A percentile compares a stretch with the other conserved stretches of the same genome.
Conservation (phyloP, 1,140 invertebrate genomes). For the Uloborus diversus region DNA sequence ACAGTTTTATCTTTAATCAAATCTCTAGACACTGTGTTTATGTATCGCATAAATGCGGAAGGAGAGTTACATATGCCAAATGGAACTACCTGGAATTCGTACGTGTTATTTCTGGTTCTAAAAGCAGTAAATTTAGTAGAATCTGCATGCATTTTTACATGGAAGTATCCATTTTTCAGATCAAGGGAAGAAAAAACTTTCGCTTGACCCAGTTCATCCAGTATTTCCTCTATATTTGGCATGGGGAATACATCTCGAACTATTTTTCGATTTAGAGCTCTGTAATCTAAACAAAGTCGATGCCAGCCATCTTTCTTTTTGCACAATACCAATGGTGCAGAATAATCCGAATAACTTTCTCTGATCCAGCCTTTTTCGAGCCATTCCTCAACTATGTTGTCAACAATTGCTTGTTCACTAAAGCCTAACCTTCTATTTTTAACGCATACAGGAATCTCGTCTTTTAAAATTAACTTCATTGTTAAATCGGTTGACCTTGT, state of each 20-base stretch:
- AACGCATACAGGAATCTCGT: not conserved
- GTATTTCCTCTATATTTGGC: conserved; percentile 10
- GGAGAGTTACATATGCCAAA: conserved; percentile 47
- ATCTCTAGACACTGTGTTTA: conserved; percentile 10
- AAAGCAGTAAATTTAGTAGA: conserved; percentile 45
- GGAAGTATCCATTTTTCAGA: conserved; percentile 42
- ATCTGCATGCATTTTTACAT: conserved; percentile 30
- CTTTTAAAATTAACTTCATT: not conserved
- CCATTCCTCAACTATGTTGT: not conserved
- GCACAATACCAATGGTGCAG: conserved; percentile 32
- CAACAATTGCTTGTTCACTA: not conserved
- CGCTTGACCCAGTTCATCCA: not conserved
- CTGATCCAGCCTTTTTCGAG: not conserved
- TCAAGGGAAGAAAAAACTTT: conserved; percentile 45
- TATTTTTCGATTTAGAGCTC: conserved; percentile 34
- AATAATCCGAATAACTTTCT: conserved; percentile 3
- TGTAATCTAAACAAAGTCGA: conserved; percentile 57
- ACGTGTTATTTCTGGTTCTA: conserved; percentile 32
- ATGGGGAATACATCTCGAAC: conserved; percentile 14
- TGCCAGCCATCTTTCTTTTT: conserved; percentile 55
- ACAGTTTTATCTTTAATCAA: conserved; percentile 1
- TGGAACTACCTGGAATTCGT: conserved; percentile 26
- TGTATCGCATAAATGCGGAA: conserved; percentile 40
- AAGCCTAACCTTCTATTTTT: not conserved
- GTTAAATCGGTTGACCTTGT: not conserved